Conservation (phyloP, 1,140 invertebrate genomes). For the Ridgeia piscesae region DNA sequence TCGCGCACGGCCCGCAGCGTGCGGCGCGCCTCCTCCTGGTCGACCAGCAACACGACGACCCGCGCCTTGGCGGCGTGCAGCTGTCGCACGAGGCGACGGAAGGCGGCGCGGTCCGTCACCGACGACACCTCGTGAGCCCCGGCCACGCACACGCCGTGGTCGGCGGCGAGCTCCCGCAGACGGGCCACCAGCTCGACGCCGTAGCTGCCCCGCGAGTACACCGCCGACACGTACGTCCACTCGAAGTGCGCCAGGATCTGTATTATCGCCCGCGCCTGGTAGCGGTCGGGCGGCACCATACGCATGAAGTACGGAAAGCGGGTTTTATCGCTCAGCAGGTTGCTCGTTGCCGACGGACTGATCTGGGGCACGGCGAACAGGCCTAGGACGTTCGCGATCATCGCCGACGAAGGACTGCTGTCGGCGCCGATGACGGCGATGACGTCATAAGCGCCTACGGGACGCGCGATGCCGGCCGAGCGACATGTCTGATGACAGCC, state of each 20-base stretch:
- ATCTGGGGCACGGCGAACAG: constrained; percentile 42
- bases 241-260: constrained; percentile 28
- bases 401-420: constrained; percentile 31
- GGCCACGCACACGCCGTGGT: constrained; percentile 21
- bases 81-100: not conserved
- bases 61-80: not conserved
- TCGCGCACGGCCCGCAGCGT: constrained; percentile 4
- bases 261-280: constrained; percentile 49
- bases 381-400: constrained; percentile 35
- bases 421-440: constrained; percentile 28
- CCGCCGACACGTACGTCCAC: constrained; percentile 30
- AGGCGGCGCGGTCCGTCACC: not conserved
- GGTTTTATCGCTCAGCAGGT: constrained; percentile 42
- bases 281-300: constrained; percentile 40
- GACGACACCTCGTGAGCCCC: not conserved
- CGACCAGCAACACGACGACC: constrained; percentile 26
- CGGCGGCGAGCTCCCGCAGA: not conserved
- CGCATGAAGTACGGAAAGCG: constrained; percentile 43
- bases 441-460: constrained; percentile 22
- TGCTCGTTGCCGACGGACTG: constrained; percentile 39
- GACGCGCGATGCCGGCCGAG: not conserved
- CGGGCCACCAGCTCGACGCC: constrained; percentile 22
- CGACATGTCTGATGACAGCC: constrained; percentile 12
- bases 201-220: constrained; percentile 26
- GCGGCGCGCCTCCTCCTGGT: constrained; percentile 25